Evolutionary conservation across 2,113 vertebrate genomes (phyloP).

Genomic region (Poecilia latipinna): DNA sequence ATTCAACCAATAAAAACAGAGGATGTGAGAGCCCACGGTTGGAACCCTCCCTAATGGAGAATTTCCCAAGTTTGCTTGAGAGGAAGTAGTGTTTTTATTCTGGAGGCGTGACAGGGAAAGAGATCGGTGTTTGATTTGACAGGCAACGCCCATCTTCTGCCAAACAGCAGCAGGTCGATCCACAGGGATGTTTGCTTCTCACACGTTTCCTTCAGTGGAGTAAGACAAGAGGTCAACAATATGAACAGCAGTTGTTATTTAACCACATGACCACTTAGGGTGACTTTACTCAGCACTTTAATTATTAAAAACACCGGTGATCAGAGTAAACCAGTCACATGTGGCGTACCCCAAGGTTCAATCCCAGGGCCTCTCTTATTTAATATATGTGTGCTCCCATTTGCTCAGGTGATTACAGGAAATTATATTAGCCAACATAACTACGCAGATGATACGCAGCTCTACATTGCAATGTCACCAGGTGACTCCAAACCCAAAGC

Average conservation of each 20-base stretch:
- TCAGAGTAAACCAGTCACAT: background rate
- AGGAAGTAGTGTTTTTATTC: conserved; percentile 33
- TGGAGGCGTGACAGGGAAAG: conserved; percentile 69
- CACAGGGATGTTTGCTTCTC: background rate
- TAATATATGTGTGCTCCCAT: too few relatives aligned
- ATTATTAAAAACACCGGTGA: too few relatives aligned
- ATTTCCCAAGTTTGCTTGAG: conserved; percentile 70
- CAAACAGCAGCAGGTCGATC: conserved; percentile 37
- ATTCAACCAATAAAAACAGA: conserved; percentile 48
- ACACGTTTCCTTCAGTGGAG: background rate
- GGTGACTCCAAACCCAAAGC: too few relatives aligned
- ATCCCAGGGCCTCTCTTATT: too few relatives aligned
- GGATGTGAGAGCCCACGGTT: conserved; percentile 22
- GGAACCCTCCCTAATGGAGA: conserved; percentile 13
- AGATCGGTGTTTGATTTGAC: conserved; percentile 63
- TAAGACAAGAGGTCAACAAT: background rate
- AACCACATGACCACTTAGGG: background rate
- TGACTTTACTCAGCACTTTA: background rate
- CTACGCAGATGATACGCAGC: too few relatives aligned
- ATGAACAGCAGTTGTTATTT: too few relatives aligned
- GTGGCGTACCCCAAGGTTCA: too few relatives aligned
- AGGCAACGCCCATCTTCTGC: conserved; percentile 78
- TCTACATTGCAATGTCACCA: too few relatives aligned
- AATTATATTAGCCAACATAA: too few relatives aligned
- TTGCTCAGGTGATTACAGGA: too few relatives aligned